Conservation (phyloP, 1,140 invertebrate genomes). For the Triops cancriformis region DNA sequence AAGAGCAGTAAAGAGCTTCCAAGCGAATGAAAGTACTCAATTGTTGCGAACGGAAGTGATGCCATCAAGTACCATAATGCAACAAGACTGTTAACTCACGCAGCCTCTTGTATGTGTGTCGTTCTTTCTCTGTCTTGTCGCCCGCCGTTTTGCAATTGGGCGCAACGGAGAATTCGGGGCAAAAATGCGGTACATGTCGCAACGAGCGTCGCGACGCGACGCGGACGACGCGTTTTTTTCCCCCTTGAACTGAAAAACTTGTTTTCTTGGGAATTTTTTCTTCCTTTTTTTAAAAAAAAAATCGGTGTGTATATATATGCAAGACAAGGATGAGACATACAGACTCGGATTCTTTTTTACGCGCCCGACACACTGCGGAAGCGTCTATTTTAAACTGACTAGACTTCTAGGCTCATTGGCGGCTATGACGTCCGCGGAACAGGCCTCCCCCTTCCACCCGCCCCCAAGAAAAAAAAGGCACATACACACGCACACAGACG, state of each 20-base stretch:
- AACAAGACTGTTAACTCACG: constrained; percentile 6
- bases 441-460: not conserved
- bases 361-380: not conserved
- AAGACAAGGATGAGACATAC: constrained; percentile 9
- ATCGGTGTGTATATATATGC: not conserved
- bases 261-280: not conserved
- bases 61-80: constrained; percentile 5
- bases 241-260: not conserved
- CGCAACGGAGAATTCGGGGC: not conserved
- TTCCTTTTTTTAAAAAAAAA: not conserved
- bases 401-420: not conserved
- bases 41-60: constrained; percentile 13
- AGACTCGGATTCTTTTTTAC: constrained; percentile 1
- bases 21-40: not conserved
- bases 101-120: not conserved
- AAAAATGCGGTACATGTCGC: not conserved
- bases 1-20: constrained; percentile 10
- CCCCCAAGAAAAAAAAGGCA: not conserved
- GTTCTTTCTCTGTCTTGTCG: too few species aligned
- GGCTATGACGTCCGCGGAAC: not conserved
- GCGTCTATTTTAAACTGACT: constrained; percentile 10
- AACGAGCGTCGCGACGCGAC: constrained; percentile 11
- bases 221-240: not conserved
- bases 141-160: not conserved
- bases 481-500: not conserved